These are phyloP conservation scores for Pararge aegeria DNA, from an alignment of 1,140 invertebrate species.

Conservation along the genomic window DNA sequence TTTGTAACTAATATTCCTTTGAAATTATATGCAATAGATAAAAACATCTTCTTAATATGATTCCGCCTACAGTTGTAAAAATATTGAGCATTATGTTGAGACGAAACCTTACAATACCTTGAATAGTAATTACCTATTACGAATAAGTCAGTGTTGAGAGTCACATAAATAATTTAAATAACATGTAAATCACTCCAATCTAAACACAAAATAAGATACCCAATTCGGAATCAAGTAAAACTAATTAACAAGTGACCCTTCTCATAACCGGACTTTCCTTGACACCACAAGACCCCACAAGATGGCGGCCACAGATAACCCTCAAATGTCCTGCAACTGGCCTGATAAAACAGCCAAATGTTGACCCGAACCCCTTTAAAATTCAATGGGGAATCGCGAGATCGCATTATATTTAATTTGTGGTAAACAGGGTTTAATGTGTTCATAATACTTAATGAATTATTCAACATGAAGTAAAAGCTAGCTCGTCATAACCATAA, in stretches of 20 bases:
- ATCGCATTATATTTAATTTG: constrained; percentile 35
- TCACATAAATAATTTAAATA: neutral
- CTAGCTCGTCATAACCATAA: too few species aligned
- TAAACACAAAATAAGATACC: constrained; percentile 23
- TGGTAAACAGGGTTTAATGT: constrained; percentile 4
- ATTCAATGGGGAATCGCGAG: constrained; percentile 40
- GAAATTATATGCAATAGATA: too few species aligned
- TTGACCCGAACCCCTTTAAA: constrained; percentile 45
- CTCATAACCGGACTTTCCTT: constrained; percentile 61
- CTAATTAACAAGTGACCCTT: constrained; percentile 49
- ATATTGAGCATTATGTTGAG: too few species aligned
- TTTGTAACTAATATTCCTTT: too few species aligned
- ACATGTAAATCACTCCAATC: constrained; percentile 8
- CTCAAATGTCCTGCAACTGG: constrained; percentile 54
- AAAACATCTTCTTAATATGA: too few species aligned
- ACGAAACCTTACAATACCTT: too few species aligned
- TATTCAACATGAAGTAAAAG: neutral
- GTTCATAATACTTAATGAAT: neutral
- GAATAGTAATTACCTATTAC: too few species aligned
- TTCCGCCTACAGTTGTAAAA: too few species aligned
- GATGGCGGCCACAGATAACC: constrained; percentile 64
- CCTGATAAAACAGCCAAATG: constrained; percentile 71
- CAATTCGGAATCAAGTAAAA: constrained; percentile 23
- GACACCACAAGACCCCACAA: constrained; percentile 54
- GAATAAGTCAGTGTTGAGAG: too few species aligned